Evolutionary conservation across 2,888 invertebrate species (phyloP), one percentile per base, ranked within the genome.

Genomic region (Mythimna loreyi): DNA sequence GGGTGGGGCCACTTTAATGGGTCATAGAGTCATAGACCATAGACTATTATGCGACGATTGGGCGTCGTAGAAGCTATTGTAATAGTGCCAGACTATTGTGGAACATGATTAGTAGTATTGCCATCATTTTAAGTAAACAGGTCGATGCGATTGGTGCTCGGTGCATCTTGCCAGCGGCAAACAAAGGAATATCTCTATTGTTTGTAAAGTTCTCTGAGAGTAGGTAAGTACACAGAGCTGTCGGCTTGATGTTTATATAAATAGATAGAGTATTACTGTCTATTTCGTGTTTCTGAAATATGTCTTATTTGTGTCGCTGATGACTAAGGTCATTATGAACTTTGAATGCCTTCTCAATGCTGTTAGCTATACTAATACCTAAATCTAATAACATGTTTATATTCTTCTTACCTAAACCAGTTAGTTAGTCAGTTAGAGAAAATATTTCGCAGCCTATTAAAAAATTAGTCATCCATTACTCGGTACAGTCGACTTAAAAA

Each of bases 1-100:
- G 92, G 94, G 94, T 90, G 94, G 87, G 93, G 81, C 87, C 78
- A 77, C 78, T 78, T 85, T 84, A 90, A 90, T 92, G 87, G 93
- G 91, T 91, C 92, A 90, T 84, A 89, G 88, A 89, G 28, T 59
- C 43, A 64, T 75, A 58, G 45, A 75, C 75, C 75, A 90, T 83
- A 89, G 87, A 89, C 86, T 88, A 90, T 90, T 90, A 90, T 86
- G 82, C 83, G 86, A 79, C 81, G 81, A 90, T 87, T 87, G 89
- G 83, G 85, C 86, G 80, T 77, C 86, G 86, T 87, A 88, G 88
- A 85, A 91, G 86, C 89, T 80, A 94, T 93, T 93, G 93, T 93
- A 89, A 91, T 91, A 86, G 88, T 66, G 75, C 72, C 67, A 77
- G 74, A 80, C 84, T 82, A 91, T 91, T 91, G 89, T 91, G 45